These are phyloP conservation scores for Pomacea maculata DNA, from an alignment of 1,140 invertebrate genomes.

Conservation along the genomic window DNA sequence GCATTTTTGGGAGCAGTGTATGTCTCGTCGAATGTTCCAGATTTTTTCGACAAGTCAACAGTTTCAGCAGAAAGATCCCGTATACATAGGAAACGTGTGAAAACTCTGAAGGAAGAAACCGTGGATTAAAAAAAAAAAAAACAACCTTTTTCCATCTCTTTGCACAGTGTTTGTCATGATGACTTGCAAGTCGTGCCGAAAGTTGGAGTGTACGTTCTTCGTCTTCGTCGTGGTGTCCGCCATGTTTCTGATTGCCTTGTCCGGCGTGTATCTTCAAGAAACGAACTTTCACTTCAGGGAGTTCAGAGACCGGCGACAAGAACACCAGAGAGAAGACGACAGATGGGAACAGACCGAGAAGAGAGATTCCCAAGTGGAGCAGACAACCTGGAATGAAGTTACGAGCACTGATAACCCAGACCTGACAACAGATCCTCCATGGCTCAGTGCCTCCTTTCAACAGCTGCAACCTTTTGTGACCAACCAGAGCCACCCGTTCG, in stretches of 20 bases:
- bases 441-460: background rate
- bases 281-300: background rate
- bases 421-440: conserved; percentile 2
- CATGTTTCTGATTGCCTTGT: background rate
- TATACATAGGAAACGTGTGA: too few relatives aligned
- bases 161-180: too few relatives aligned
- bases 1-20: too few relatives aligned
- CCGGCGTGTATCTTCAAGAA: background rate
- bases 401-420: background rate
- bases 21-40: too few relatives aligned
- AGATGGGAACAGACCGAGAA: background rate
- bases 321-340: background rate
- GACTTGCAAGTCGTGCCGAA: too few relatives aligned
- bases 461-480: background rate
- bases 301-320: background rate
- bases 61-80: too few relatives aligned
- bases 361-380: background rate
- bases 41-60: too few relatives aligned
- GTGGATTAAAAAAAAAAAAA: too few relatives aligned
- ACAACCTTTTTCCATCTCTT: too few relatives aligned
- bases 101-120: too few relatives aligned
- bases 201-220: too few relatives aligned
- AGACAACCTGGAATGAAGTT: background rate
- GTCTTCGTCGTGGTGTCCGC: too few relatives aligned
- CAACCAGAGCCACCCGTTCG: conserved; percentile 23